Evolutionary conservation across 2,888 invertebrate genomes (phyloP).

Genomic region (Lasioglossum morio): DNA sequence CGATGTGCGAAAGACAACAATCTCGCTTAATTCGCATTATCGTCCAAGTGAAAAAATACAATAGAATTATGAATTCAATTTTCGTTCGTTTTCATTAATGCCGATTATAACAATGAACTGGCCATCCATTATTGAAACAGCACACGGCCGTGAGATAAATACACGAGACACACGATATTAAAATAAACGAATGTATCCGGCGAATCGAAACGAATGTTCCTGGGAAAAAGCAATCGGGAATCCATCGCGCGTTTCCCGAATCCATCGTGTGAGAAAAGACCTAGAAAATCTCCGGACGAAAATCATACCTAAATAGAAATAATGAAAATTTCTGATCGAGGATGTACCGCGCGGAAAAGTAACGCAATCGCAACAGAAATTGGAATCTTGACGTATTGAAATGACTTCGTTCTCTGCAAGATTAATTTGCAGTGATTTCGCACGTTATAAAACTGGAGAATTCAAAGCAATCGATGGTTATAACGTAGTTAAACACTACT

Average conservation of each 20-base stretch:
- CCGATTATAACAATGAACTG: background rate
- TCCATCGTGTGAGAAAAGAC: background rate
- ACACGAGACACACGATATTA: background rate
- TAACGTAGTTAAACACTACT: background rate
- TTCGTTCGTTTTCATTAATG: background rate
- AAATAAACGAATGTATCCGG: background rate
- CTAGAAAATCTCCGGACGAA: background rate
- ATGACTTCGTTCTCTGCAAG: background rate
- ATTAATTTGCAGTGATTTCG: background rate
- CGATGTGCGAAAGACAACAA: background rate
- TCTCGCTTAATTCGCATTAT: slow-evolving; percentile 14
- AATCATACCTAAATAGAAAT: background rate
- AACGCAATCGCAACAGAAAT: background rate
- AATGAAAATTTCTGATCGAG: background rate
- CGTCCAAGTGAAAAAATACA: background rate
- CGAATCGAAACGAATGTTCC: slow-evolving; percentile 1
- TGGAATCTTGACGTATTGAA: background rate
- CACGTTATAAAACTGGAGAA: background rate
- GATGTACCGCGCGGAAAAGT: background rate
- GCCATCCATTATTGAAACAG: background rate
- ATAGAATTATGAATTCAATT: background rate
- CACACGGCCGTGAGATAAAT: background rate
- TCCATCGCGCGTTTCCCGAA: background rate
- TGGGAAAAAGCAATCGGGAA: slow-evolving; percentile 11
- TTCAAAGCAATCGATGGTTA: background rate